A percentile compares a stretch with the other conserved stretches of the same genome.
Conservation (phyloP, 2,888 invertebrate genomes). For the Subacronicta megacephala region DNA sequence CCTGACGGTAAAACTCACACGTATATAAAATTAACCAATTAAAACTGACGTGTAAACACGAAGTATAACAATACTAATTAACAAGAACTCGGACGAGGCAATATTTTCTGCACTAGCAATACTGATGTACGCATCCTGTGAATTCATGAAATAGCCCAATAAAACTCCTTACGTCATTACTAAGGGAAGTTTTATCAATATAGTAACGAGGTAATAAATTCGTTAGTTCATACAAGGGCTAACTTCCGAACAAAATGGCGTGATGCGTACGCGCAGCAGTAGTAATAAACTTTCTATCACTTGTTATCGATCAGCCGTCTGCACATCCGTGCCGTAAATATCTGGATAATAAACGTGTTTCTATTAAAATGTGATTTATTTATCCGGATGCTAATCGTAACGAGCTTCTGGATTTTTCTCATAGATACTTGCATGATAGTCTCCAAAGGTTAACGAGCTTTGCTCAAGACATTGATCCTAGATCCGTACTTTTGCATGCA, state of each 20-base stretch:
- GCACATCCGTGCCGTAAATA: conserved; percentile 38
- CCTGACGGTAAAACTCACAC: not conserved
- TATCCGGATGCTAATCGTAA: conserved; percentile 17
- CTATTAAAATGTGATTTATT: conserved; percentile 41
- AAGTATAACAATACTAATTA: not conserved
- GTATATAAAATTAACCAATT: not conserved
- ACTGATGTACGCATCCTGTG: not conserved
- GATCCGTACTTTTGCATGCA: not conserved
- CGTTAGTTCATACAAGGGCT: conserved; percentile 2
- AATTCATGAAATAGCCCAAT: conserved; percentile 10
- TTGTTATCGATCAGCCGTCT: conserved; percentile 42
- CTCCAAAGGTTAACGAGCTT: conserved; percentile 1
- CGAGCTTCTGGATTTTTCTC: conserved; percentile 22
- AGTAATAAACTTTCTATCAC: conserved; percentile 27
- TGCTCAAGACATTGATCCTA: not conserved
- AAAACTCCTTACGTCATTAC: conserved; percentile 11
- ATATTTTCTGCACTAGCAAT: not conserved
- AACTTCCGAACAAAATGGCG: conserved; percentile 14
- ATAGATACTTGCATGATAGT: no score
- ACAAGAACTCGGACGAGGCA: not conserved
- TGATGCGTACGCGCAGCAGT: conserved; percentile 18
- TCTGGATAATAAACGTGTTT: conserved; percentile 25
- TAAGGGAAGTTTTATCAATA: conserved; percentile 5
- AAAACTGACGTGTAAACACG: not conserved
- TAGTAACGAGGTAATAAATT: not conserved